Base-by-base conservation (phyloP, 2,888 invertebrate genomes). In the Chrysomela aeneicollis region DNA sequence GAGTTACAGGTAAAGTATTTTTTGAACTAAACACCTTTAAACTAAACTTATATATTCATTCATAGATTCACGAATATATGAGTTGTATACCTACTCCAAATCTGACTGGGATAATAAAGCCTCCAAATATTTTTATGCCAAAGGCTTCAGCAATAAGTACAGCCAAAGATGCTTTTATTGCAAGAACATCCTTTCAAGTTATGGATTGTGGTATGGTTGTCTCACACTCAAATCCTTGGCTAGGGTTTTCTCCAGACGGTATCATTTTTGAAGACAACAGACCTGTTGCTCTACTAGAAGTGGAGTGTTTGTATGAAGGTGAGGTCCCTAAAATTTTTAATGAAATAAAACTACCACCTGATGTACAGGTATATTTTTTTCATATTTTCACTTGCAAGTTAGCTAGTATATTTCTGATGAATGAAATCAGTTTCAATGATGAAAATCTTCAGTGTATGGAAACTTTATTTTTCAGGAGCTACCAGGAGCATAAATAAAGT, bases 201-300 rank as follows among this genome's bases (percentile, higher is more conserved):
- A 32, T 53, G 17, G 52, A 52, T 52, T 52, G 52, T 52, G 52
- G 52, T 22, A 52, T 52, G 21, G 54, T 55, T 5, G 46, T 62
- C 19, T 53, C 18, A 53, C 18, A 53, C 22, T 47, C 53, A 30
- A 54, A 62, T 30, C 62, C 50, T 22, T 63, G 63, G 63, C 12
- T 66, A 3, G 66, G 47, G 5, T 63, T 46, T 47, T 66, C 59
- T 30, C 57, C 66, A 15, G 66, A 67, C 22, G 63, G 63, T 6
- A 21, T 67, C 9, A 58, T 67, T 53, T 61, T 64, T 46, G 61
- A 55, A 42, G 46, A 59, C 8, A 19, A 53, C 12, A 54, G 37
- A 46, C 63, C 60, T 17, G 37, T 32, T 18, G 51, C 32, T 15
- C 37, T 67, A 18, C 53, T 66, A 32, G 66, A 66, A 63, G 62